These are phyloP conservation scores for Merluccius polli DNA, from an alignment of 2,797 vertebrate species.

Conservation along the genomic window DNA sequence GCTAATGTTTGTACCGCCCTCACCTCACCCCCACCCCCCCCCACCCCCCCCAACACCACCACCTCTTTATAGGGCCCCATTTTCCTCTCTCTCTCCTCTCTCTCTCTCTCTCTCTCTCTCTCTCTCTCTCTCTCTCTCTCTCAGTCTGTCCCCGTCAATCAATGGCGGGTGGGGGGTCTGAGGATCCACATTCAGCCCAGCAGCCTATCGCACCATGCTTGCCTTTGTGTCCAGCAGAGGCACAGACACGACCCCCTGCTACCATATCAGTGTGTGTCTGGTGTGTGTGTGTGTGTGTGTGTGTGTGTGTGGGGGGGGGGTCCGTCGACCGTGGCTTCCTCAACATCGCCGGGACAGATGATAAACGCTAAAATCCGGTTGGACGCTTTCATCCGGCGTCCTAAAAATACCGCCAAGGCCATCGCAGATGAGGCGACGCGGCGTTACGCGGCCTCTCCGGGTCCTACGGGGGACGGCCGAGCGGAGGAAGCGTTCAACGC, in stretches of 20 bases:
- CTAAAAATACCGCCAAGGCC: too few species aligned
- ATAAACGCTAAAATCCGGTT: too few species aligned
- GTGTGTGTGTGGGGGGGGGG: background rate
- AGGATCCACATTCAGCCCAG: too few species aligned
- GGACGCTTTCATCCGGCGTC: too few species aligned
- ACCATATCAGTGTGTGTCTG: background rate
- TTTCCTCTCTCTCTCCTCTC: background rate
- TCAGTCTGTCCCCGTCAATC: too few species aligned
- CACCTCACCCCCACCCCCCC: background rate
- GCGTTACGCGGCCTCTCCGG: too few species aligned
- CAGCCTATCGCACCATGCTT: too few species aligned
- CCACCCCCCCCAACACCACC: background rate
- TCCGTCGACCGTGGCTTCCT: background rate
- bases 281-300: too few species aligned
- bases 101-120: conserved; percentile 22
- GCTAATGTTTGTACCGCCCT: conserved; percentile 7
- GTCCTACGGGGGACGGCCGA: background rate
- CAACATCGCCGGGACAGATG: background rate
- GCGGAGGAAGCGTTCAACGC: background rate
- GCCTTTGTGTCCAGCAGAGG: too few species aligned
- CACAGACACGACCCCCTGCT: too few species aligned
- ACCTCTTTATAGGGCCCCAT: background rate
- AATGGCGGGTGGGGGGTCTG: too few species aligned
- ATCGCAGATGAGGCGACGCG: too few species aligned
- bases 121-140: conserved; percentile 1